phyloP scores from a whole-genome alignment of 1,140 invertebrate species.

The Limonius californicus region DNA sequence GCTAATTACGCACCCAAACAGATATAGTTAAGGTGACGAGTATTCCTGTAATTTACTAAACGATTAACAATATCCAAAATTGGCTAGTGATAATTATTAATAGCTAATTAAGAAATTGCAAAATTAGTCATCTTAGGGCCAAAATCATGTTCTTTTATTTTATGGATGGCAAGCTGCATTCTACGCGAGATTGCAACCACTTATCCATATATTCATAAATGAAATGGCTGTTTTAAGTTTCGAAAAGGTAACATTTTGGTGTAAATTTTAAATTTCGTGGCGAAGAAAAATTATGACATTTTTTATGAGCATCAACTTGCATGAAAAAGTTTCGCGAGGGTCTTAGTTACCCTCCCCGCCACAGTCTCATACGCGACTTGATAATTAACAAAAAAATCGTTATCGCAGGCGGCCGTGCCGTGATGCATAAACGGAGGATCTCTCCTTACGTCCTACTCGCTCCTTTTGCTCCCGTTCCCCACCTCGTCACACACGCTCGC shows the following conservation, averaged over 20 bases:
- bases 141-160: neutral
- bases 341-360: constrained; percentile 29
- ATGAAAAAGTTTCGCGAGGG: constrained; percentile 36
- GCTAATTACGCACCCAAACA: too few species aligned
- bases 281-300: constrained; percentile 28
- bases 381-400: constrained; percentile 51
- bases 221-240: too few species aligned
- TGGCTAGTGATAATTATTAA: too few species aligned
- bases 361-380: constrained; percentile 47
- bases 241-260: too few species aligned
- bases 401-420: constrained; percentile 45
- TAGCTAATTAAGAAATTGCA: too few species aligned
- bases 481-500: constrained; percentile 37
- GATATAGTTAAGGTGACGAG: too few species aligned
- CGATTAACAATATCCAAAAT: too few species aligned
- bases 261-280: neutral
- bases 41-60: too few species aligned
- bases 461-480: constrained; percentile 14
- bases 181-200: neutral
- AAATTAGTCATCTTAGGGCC: too few species aligned
- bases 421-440: constrained; percentile 46
- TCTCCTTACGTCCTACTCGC: constrained; percentile 19
- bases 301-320: constrained; percentile 32
- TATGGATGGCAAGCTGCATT: neutral
- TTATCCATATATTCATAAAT: neutral